Evolutionary conservation across 2,888 invertebrate species (phyloP), one percentile per base, ranked within the genome.

Genomic region (Lasioglossum malachurum): DNA sequence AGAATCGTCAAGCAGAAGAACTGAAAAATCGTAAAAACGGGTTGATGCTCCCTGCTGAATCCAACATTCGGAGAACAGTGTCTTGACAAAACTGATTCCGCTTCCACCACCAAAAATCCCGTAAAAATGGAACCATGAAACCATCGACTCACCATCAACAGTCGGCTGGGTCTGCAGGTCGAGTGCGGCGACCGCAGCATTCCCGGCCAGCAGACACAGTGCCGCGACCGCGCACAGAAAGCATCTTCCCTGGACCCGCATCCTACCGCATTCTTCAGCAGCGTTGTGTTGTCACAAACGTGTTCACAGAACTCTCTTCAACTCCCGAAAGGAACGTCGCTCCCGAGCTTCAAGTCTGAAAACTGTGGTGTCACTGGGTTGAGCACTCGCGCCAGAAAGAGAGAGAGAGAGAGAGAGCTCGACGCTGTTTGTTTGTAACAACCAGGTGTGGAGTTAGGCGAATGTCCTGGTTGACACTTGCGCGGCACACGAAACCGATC

Each of bases 211-310:
- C 80, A 94, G 90, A 84, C 92, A 91, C 78, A 93, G 87, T 83
- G 90, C 91, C 89, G 87, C 91, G 90, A 92, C 84, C 90, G 89
- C 91, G 91, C 91, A 83, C 87, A 90, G 87, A 83, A 92, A 90
- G 88, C 93, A 93, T 94, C 92, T 92, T 91, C 89, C 88, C 90
- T 92, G 91, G 92, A 90, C 90, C 76, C 90, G 88, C 94, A 94
- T 94, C 92, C 93, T 94, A 94, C 93, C 93, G 92, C 94, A 94
- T 94, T 93, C 91, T 93, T 92, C 87, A 88, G 41, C 77, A 82
- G 87, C 4, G 79, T 78, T 44, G 49, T 75, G 60, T 64, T 80
- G 77, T 67, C 81, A 82, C 78, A 46, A 75, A 67, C 27, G 60
- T 60, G 53, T 53, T 60, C 60, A 60, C 60, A 60, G 27, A 60